Evolutionary conservation across 2,113 vertebrate species (phyloP).

Genomic region (Podarcis cretensis): DNA sequence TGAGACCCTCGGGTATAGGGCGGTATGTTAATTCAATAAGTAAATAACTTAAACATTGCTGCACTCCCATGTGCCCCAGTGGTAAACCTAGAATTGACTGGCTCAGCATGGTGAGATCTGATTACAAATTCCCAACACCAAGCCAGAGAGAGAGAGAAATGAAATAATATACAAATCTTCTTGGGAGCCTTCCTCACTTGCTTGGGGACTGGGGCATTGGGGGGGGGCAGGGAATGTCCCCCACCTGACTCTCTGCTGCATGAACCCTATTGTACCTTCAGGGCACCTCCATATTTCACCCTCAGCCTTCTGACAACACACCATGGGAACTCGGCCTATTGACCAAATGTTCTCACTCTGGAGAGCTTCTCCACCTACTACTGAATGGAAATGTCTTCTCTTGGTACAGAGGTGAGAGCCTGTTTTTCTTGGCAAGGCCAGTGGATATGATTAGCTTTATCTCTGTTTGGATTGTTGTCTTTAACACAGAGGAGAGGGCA

Average conservation of each 20-base stretch:
- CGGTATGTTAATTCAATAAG: too few relatives aligned
- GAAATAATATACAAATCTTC: neutral
- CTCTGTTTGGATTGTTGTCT: conserved; percentile 46
- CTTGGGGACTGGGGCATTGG: neutral
- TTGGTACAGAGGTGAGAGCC: neutral
- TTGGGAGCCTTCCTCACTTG: neutral
- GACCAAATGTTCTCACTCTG: neutral
- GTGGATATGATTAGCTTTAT: conserved; percentile 49
- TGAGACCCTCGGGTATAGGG: too few relatives aligned
- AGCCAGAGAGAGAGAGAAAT: neutral
- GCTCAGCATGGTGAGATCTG: neutral
- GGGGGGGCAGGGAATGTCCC: too few relatives aligned
- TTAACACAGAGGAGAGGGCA: conserved; percentile 17
- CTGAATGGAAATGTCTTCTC: neutral
- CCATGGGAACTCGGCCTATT: neutral
- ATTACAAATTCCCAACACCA: neutral
- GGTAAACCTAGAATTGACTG: neutral
- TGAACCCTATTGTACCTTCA: neutral
- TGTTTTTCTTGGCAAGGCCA: conserved; percentile 42
- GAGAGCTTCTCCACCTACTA: neutral
- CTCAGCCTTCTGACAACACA: conserved; percentile 9
- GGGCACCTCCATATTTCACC: neutral
- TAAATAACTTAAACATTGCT: too few relatives aligned
- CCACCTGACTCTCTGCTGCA: neutral
- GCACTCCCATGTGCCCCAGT: too few relatives aligned